These are phyloP conservation scores for Myotis planiceps DNA, from an alignment of 2,797 vertebrate species.

Conservation along the genomic window DNA sequence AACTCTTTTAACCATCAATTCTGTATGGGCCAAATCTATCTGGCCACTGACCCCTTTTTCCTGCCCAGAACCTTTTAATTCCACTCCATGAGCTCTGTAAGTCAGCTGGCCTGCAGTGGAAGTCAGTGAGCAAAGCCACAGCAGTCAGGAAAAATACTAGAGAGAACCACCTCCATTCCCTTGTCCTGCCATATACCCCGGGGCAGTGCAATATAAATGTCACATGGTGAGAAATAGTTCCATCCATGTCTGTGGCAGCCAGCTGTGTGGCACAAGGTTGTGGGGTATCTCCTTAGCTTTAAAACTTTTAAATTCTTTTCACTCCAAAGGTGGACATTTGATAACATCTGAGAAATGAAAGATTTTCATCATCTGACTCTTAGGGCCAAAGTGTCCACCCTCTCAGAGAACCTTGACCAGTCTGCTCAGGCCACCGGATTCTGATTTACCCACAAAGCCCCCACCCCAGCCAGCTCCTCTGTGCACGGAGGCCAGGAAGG, in stretches of 20 bases:
- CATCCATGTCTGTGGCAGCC: not conserved
- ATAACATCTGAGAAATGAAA: not conserved
- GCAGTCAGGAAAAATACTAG: not conserved
- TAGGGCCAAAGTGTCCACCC: not conserved
- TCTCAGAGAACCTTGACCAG: not conserved
- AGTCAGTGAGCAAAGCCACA: not conserved
- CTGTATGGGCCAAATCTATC: not conserved
- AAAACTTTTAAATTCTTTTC: not conserved
- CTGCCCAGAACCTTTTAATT: not conserved
- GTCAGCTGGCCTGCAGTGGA: not conserved
- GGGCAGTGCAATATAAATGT: not conserved
- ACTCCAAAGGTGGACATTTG: conserved; percentile 5
- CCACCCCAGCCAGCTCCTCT: not conserved
- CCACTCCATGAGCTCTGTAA: not conserved
- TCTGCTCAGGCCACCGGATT: not conserved
- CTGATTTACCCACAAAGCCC: not conserved
- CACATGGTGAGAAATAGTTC: not conserved
- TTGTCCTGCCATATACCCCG: fast-evolving
- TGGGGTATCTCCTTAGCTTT: not conserved
- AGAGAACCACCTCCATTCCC: not conserved
- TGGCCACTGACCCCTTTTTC: not conserved
- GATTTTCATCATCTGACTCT: not conserved
- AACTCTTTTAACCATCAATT: not conserved
- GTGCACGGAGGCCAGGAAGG: not conserved
- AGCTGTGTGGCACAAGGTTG: not conserved